These are phyloP conservation scores for Pelobates fuscus DNA, from an alignment of 2,113 vertebrate species.

Conservation along the genomic window DNA sequence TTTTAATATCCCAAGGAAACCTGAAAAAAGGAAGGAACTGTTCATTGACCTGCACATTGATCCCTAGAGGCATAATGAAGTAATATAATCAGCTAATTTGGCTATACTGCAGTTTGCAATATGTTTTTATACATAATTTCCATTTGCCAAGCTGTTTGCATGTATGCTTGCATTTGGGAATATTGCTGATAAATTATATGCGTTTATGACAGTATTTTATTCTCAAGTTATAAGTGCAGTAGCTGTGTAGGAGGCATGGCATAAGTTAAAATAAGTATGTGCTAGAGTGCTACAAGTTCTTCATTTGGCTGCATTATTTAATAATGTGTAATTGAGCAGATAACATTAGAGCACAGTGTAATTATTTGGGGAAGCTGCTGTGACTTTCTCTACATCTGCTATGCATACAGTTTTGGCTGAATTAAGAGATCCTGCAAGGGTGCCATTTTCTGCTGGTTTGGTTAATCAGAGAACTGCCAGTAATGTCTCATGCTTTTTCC, in stretches of 20 bases:
- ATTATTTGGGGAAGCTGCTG: slow-evolving; percentile 15
- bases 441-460: not conserved
- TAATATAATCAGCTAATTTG: no score
- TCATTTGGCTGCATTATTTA: slow-evolving; percentile 4
- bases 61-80: no score
- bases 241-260: slow-evolving; percentile 15
- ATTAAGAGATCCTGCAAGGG: slow-evolving; percentile 9
- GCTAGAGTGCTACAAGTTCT: not conserved
- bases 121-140: not conserved
- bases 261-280: slow-evolving; percentile 4
- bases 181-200: not conserved
- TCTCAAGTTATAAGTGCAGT: not conserved
- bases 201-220: not conserved
- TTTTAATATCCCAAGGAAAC: no score
- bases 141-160: slow-evolving; percentile 16
- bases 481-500: not conserved
- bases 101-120: no score
- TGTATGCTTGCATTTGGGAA: slow-evolving; percentile 4
- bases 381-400: slow-evolving; percentile 9
- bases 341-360: slow-evolving; percentile 8
- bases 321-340: slow-evolving; percentile 31
- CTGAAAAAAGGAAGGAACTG: no score
- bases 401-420: not conserved
- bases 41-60: no score
- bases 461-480: slow-evolving; percentile 13